Conservation (phyloP, 1,140 invertebrate species). For the Drosophila kepulauana region DNA sequence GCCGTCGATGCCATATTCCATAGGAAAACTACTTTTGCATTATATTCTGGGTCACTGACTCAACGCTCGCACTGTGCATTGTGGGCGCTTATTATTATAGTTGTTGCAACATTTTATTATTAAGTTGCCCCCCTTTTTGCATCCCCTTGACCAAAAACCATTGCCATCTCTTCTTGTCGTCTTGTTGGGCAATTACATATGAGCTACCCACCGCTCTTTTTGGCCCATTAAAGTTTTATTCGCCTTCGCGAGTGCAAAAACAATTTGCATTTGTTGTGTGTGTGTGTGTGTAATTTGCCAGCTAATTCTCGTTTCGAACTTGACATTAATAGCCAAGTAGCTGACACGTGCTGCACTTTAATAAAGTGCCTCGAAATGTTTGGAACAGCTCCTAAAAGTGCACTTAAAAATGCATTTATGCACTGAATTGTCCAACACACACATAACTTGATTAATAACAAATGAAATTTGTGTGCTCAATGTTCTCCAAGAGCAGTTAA, state of each 20-base stretch:
- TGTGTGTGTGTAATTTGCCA: constrained; percentile 43
- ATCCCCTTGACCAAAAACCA: constrained; percentile 23
- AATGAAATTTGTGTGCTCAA: neutral
- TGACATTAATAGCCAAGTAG: constrained; percentile 74
- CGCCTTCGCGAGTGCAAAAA: constrained; percentile 54
- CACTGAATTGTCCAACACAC: constrained; percentile 7
- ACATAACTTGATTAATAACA: constrained; percentile 5
- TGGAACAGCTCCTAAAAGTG: constrained; percentile 18
- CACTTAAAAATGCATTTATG: constrained; percentile 48
- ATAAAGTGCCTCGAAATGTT: constrained; percentile 41
- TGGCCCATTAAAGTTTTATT: constrained; percentile 69
- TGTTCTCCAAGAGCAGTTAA: neutral
- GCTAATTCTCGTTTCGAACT: constrained; percentile 74
- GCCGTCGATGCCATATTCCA: constrained; percentile 27
- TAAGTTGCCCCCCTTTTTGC: constrained; percentile 14
- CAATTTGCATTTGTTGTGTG: constrained; percentile 69
- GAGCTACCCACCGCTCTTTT: constrained; percentile 37
- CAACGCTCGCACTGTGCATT: constrained; percentile 27
- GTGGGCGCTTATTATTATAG: constrained; percentile 57
- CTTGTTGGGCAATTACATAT: constrained; percentile 50
- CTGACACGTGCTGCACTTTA: constrained; percentile 64
- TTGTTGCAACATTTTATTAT: constrained; percentile 55
- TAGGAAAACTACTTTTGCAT: constrained; percentile 74
- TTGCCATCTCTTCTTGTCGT: constrained; percentile 15
- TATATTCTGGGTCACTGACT: constrained; percentile 80